A percentile compares a stretch with the other conserved stretches of the same genome.
Evolutionary conservation across 2,888 invertebrate genomes (phyloP).

Genomic region (Agonopterix heracliana): DNA sequence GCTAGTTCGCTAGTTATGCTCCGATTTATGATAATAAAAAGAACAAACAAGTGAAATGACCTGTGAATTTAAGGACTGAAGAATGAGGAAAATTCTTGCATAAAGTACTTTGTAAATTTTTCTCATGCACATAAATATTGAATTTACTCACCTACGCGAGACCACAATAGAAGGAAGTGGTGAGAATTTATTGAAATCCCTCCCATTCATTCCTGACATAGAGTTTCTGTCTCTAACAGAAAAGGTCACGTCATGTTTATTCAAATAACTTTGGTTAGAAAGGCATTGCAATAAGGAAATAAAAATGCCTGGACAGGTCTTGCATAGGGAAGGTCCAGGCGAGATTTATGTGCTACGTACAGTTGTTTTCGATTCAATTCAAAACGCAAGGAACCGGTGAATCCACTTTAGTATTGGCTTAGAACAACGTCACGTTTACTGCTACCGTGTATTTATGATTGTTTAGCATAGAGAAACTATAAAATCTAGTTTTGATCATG

Average conservation of each 20-base stretch:
- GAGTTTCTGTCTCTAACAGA: conserved; percentile 11
- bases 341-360: conserved; percentile 27
- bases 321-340: conserved; percentile 23
- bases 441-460: conserved; percentile 14
- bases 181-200: conserved; percentile 44
- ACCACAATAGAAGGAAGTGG: conserved; percentile 44
- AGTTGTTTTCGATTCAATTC: conserved; percentile 32
- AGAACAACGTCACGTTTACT: conserved; percentile 13
- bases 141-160: conserved; percentile 36
- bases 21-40: too few relatives aligned
- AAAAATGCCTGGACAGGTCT: conserved; percentile 7
- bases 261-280: conserved; percentile 6
- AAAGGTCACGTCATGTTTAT: conserved; percentile 14
- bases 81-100: background rate
- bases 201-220: conserved; percentile 26
- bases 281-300: conserved; percentile 10
- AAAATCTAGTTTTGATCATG: conserved; percentile 8
- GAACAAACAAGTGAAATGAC: too few relatives aligned
- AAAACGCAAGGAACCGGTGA: conserved; percentile 27
- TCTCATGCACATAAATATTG: conserved; percentile 24
- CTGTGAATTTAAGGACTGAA: too few relatives aligned
- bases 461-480: conserved; percentile 19
- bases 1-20: too few relatives aligned
- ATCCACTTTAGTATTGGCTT: conserved; percentile 8
- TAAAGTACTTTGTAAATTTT: background rate